Evolutionary conservation across 2,888 invertebrate genomes (phyloP), one percentile per base, ranked within the genome.

Genomic region (Pseudococcus longispinus): DNA sequence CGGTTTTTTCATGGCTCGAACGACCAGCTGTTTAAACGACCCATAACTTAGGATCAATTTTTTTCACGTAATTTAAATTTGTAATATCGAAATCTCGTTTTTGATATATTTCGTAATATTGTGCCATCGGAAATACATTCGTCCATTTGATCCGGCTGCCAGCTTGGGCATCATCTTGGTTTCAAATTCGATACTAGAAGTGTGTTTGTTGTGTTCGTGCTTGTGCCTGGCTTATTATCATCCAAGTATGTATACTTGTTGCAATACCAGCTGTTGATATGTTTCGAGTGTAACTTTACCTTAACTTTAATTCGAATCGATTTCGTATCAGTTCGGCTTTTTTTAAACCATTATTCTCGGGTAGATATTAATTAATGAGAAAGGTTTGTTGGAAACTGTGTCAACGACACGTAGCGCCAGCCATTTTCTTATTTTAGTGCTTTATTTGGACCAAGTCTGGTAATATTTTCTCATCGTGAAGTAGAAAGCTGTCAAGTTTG

Each of bases 261-360:
- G 70, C 70, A 3, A 70, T 70, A 70, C 70, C 70, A 70, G 70
- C 70, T 70, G 70, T 70, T 70, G 32, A 70, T 70, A 70, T 18
- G 26, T 15, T 70, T 70, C 11, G 3, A 65, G 23, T 65, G 65
- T 65, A 15, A 37, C 65, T 65, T 23, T 65, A 65, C 20, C 23
- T 13, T 20, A 5, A 3, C 8, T 13, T 26, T 13, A 65, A 26
- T 65, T 23, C 13, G 3, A 0, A 65, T 15, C 0, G 3, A 46
- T 46, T 46, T 46, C 13, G 44, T 46, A 37, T 46, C 44, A 2
- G 4, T 18, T 55, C n/a, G 0, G 0, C 15, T 23, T 23, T 11
- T 9, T 60, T 60, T 60, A 2, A 8, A 5, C n/a, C 55, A 20
- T 55, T 55, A n/a, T 37, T n/a, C n/a, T n/a, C 55, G 3, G 11